These are phyloP conservation scores for Antidorcas marsupialis DNA, from an alignment of 2,113 vertebrate genomes.

Conservation along the genomic window DNA sequence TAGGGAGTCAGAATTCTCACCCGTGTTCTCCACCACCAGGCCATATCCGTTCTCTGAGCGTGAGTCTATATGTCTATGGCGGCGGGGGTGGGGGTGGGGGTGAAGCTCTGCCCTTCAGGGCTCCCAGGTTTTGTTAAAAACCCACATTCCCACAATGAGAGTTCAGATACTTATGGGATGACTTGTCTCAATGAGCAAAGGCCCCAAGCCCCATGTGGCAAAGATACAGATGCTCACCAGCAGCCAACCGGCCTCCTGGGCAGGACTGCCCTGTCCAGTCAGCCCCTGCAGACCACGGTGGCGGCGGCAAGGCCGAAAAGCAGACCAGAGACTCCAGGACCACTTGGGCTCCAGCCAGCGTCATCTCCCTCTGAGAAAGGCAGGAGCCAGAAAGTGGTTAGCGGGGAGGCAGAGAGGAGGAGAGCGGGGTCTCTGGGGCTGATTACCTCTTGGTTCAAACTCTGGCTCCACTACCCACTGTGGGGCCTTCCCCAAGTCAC, in stretches of 20 bases:
- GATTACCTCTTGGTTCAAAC: not conserved
- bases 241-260: not conserved
- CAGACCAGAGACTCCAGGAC: not conserved
- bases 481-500: not conserved
- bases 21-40: not conserved
- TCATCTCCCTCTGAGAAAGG: not conserved
- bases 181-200: not conserved
- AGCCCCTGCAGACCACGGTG: not conserved
- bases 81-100: too few relatives aligned
- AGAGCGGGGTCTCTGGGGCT: rapidly evolving
- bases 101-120: not conserved
- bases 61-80: not conserved
- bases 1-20: not conserved
- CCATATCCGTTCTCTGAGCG: not conserved
- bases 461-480: not conserved
- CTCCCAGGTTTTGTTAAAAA: not conserved
- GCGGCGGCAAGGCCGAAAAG: not conserved
- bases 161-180: not conserved
- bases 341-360: not conserved
- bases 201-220: not conserved
- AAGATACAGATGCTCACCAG: not conserved
- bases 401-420: not conserved
- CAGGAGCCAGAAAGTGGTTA: not conserved
- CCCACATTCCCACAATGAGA: not conserved
- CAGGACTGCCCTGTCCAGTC: not conserved